Conservation (phyloP, 2,888 invertebrate genomes). For the Melitaea athalia region DNA sequence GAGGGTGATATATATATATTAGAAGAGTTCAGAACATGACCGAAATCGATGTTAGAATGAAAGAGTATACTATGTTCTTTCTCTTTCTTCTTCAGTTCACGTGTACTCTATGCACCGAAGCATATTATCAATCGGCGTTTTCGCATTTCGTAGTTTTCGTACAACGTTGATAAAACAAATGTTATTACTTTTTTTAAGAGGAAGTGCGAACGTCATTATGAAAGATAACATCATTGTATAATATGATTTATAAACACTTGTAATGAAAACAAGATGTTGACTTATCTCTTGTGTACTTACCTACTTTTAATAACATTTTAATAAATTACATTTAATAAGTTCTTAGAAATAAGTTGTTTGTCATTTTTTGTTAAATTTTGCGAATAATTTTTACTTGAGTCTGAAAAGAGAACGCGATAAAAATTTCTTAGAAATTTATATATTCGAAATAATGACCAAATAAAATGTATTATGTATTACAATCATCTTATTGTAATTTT, state of each 20-base stretch:
- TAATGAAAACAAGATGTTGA: not conserved
- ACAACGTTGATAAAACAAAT: too few relatives aligned
- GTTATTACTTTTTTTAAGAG: slow-evolving; percentile 9
- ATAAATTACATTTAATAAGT: too few relatives aligned
- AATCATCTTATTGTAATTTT: too few relatives aligned
- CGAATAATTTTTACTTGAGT: too few relatives aligned
- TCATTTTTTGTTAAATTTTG: not conserved
- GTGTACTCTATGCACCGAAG: slow-evolving; percentile 67
- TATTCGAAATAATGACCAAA: too few relatives aligned
- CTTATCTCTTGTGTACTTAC: not conserved
- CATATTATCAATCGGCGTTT: slow-evolving; percentile 35
- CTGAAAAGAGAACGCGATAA: too few relatives aligned
- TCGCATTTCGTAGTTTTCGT: slow-evolving; percentile 20
- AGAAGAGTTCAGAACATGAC: slow-evolving; percentile 53
- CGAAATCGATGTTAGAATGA: slow-evolving; percentile 71
- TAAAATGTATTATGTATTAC: too few relatives aligned
- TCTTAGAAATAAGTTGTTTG: not conserved
- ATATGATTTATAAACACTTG: not conserved
- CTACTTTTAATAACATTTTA: not conserved
- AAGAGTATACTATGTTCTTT: slow-evolving; percentile 38
- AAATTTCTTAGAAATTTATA: too few relatives aligned
- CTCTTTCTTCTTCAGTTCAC: slow-evolving; percentile 61
- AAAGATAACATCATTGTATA: not conserved
- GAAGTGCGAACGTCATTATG: slow-evolving; percentile 19
- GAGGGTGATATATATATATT: slow-evolving; percentile 58